A percentile compares a stretch with the other conserved stretches of the same genome.
Evolutionary conservation across 2,888 invertebrate species (phyloP).

Genomic region (Eutolmus rufibarbis): DNA sequence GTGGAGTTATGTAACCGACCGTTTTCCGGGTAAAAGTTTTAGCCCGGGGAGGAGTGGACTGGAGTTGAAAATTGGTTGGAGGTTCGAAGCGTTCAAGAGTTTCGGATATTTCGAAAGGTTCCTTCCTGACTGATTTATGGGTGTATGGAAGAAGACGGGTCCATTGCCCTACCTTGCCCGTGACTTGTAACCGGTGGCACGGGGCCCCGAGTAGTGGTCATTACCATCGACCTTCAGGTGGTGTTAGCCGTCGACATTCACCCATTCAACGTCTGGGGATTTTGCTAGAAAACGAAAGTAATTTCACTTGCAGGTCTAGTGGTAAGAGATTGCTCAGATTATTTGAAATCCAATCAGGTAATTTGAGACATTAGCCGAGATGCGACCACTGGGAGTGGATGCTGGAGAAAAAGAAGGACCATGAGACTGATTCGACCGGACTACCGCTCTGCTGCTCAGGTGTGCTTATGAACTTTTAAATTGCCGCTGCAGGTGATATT

Average conservation of each 20-base stretch:
- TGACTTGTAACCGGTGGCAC: slow-evolving; percentile 26
- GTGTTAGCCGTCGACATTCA: slow-evolving; percentile 6
- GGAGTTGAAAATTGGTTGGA: not conserved
- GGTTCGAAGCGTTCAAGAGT: not conserved
- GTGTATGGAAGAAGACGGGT: not conserved
- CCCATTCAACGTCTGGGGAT: slow-evolving; percentile 1
- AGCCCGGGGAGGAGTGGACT: not conserved
- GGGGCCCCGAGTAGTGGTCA: slow-evolving; percentile 9
- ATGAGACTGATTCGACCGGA: not conserved
- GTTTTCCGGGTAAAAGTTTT: slow-evolving; percentile 14
- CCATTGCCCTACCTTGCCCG: slow-evolving; percentile 36
- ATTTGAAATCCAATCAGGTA: slow-evolving; percentile 18
- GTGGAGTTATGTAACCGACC: not conserved
- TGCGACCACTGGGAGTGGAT: not conserved
- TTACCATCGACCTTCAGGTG: slow-evolving; percentile 38
- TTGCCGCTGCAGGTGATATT: not conserved
- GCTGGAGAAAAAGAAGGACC: not conserved
- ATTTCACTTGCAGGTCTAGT: slow-evolving; percentile 29
- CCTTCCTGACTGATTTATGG: not conserved
- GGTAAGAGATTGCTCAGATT: slow-evolving; percentile 11
- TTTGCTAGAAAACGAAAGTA: slow-evolving; percentile 26
- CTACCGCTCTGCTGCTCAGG: not conserved
- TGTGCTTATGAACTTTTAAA: not conserved
- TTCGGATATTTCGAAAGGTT: slow-evolving; percentile 5
- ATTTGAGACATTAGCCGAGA: not conserved